Base-by-base conservation (phyloP, 2,888 invertebrate species). In the Spodoptera picta region DNA sequence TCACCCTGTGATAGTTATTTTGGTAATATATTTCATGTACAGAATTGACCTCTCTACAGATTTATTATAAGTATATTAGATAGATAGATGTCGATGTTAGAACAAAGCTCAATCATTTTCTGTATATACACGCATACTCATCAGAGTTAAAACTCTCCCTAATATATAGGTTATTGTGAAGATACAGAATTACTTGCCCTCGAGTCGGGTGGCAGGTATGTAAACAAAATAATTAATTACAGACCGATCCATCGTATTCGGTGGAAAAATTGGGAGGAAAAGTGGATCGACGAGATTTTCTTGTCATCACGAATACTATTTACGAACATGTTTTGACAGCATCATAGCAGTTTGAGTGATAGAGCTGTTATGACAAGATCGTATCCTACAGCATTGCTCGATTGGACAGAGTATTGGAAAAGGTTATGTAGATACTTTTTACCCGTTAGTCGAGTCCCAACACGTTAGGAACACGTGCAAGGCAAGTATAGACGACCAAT, bases 201-300 rank as follows among this genome's bases (percentile, higher is more conserved):
- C 63, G 55, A 64, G 73, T 66, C 46, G 45, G 47, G 65, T 64
- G 51, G 52, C 64, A 72, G 60, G 58, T 72, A 68, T 44, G 61
- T 66, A 72, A 72, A 64, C 67, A 74, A 58, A 62, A 62, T 48
- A 60, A 72, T 79, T 79, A 72, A 77, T 72, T 72, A 69, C 47
- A 57, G 61, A 64, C 72, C 79, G 56, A 72, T 66, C 65, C 74
- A 54, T 60, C 47, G 44, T 60, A 48, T 42, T 44, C 52, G n/a
- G 6, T 27, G 12, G 1, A 41, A 36, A 36, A 6, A 41, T 27
- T n/a, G 10, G 10, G 0, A 14, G 23, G 12, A 23, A 51, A 43
- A 51, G 11, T 42, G 6, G 9, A 47, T 11, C 4, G 9, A 11
- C 0, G 3, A 24, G 2, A 0, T 52, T 47, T 52, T 52, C 2